phyloP scores from a whole-genome alignment of 2,113 vertebrate genomes.

The Calonectris borealis region DNA sequence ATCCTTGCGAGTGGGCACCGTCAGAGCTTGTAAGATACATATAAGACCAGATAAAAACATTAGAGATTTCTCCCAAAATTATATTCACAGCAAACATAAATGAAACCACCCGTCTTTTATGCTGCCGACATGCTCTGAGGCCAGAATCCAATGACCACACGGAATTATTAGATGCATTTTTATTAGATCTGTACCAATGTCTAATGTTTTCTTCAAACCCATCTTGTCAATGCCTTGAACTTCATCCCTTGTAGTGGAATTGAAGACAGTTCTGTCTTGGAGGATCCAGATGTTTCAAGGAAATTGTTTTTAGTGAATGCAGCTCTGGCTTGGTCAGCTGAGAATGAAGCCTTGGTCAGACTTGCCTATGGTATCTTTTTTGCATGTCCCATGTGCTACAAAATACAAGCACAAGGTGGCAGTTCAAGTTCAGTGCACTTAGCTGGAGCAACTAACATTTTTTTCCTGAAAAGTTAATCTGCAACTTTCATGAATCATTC shows the following conservation, averaged over 20 bases:
- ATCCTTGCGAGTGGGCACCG: background rate
- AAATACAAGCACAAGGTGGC: slow-evolving; percentile 64
- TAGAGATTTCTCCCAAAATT: background rate
- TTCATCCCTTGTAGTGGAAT: background rate
- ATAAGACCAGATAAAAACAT: background rate
- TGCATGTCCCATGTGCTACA: background rate
- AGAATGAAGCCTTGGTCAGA: background rate
- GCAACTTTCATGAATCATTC: background rate
- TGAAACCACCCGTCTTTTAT: background rate
- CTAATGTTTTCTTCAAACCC: background rate
- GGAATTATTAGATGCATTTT: background rate
- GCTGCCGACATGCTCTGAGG: background rate
- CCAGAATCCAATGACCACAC: background rate
- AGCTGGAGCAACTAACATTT: background rate
- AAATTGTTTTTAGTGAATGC: background rate
- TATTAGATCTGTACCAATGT: background rate
- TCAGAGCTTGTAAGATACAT: background rate
- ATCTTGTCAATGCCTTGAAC: background rate
- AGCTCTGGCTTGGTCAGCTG: background rate
- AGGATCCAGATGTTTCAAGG: background rate
- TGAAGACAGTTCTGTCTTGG: background rate
- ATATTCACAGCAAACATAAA: background rate
- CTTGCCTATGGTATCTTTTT: background rate
- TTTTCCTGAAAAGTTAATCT: background rate
- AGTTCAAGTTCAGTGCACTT: background rate